Evolutionary conservation across 2,113 vertebrate genomes (phyloP), one percentile per base, ranked within the genome.

Genomic region (Pholis gunnellus): DNA sequence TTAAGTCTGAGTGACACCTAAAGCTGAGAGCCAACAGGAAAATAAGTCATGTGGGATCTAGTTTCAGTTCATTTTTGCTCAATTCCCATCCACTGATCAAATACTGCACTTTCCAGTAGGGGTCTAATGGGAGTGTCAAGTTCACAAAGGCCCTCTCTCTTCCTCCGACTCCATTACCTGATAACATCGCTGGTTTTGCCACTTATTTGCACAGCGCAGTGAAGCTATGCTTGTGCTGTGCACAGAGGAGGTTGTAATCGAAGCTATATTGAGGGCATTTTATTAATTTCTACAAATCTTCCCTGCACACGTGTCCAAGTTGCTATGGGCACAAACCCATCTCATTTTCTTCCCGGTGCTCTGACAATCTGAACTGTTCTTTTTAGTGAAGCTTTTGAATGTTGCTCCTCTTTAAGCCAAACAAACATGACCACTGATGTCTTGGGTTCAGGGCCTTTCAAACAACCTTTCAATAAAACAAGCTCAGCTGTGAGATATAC

Each of bases 1-100:
- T 96, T 96, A 96, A 96, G 95, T 95, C 95, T 96, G 95, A 95
- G 94, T 95, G 95, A 95, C 95, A 95, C 93, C 90, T 87, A 93
- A 93, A 94, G 93, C 92, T 85, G 91, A 86, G 86, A 92, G 93
- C 88, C 83, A 85, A 94, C 88, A 91, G 94, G 93, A 95, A 95
- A 96, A 95, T 96, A 96, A 96, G 95, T 96, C 92, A 89, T 95
- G 89, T 92, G 93, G 94, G 94, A 96, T 96, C 95, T 91, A 88
- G 92, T 96, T 96, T 96, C 95, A 95, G 95, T 94, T 95, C 95
- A 95, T 96, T 96, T 95, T 95, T 95, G 94, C 93, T 95, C 94
- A 95, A 95, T 95, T 96, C 93, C 92, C 94, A 94, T 94, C 93
- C 88, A 89, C 91, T 95, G 95, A 96, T 96, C 95, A 96, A 96